These are phyloP conservation scores for Diloba caeruleocephala DNA, from an alignment of 2,888 invertebrate species.

Conservation along the genomic window DNA sequence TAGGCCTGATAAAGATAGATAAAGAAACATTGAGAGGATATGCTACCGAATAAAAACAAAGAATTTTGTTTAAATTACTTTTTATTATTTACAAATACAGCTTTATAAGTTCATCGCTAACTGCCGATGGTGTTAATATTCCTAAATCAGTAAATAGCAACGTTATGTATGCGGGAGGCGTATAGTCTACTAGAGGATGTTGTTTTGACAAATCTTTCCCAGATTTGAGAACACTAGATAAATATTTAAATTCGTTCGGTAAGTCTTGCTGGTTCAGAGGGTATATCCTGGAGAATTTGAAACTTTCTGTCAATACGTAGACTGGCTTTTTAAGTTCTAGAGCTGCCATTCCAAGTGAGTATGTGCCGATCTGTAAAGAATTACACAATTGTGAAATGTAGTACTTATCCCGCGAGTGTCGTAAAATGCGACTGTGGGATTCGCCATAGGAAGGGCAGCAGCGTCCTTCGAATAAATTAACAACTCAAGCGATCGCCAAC, in stretches of 20 bases:
- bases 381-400: background rate
- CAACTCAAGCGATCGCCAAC: too few species aligned
- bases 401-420: too few species aligned
- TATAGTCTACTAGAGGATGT: slow-evolving; percentile 98
- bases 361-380: slow-evolving; percentile 92
- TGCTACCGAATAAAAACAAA: slow-evolving; percentile 4
- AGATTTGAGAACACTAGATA: slow-evolving; percentile 85
- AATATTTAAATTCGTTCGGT: slow-evolving; percentile 94
- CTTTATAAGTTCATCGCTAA: slow-evolving; percentile 99
- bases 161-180: slow-evolving; percentile 97
- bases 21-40: too few species aligned
- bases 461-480: too few species aligned
- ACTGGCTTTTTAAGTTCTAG: slow-evolving; percentile 97
- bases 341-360: slow-evolving; percentile 95
- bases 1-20: too few species aligned
- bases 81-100: slow-evolving; percentile 93
- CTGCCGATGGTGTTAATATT: slow-evolving; percentile 98
- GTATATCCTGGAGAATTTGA: slow-evolving; percentile 98
- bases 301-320: slow-evolving; percentile 98
- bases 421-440: too few species aligned
- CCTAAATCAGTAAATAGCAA: slow-evolving; percentile 98
- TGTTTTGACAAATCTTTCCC: slow-evolving; percentile 86
- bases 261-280: slow-evolving; percentile 97
- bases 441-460: too few species aligned
- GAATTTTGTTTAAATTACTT: slow-evolving; percentile 16